Base-by-base conservation (phyloP, 2,113 vertebrate species). In the Brachirus orientalis region DNA sequence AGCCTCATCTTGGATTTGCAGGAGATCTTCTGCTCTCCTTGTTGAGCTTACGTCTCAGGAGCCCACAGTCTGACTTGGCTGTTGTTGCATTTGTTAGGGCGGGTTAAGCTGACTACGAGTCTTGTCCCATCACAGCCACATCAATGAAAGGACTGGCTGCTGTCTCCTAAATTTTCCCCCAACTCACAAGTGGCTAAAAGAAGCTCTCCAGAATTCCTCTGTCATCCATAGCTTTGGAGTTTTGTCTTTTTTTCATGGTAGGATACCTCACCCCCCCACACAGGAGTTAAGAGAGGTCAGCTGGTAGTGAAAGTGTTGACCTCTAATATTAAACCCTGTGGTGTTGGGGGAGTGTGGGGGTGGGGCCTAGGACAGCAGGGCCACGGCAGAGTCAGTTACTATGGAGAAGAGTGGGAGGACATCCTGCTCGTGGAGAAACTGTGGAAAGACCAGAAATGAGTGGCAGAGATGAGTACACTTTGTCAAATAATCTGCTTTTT, bases 351-450 rank as follows among this genome's bases (percentile, higher is more conserved):
- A 54, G 60, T 17, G 63, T 14, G 51, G 19, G 13, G 43, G 69
- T 55, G 40, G 41, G 82, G 75, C 63, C 54, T 78, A 72, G 82
- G 80, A 88, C 63, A 77, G 83, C 73, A 66, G 82, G 69, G 77
- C 75, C 63, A 60, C 76, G 77, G 72, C 55, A 47, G 57, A 69
- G 75, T 66, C 74, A 17, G 50, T 94, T 90, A 95, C 87, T 95
- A 95, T 60, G 95, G 93, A 10, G 40, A 43, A 43, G 91, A 87
- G 57, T 95, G 84, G 59, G 95, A 94, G 47, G 95, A 94, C 67
- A 93, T 95, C 81, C 95, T 94, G 88, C 94, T 86, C 38, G 96
- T 85, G 35, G 98, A 97, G 5, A 96, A 98, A 84, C 98, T 99
- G 88, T 17, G 67, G 74, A 43, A 46, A 33, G 48, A 48, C 4